phyloP scores from a whole-genome alignment of 2,888 invertebrate genomes.

The Chydorus sphaericus region DNA sequence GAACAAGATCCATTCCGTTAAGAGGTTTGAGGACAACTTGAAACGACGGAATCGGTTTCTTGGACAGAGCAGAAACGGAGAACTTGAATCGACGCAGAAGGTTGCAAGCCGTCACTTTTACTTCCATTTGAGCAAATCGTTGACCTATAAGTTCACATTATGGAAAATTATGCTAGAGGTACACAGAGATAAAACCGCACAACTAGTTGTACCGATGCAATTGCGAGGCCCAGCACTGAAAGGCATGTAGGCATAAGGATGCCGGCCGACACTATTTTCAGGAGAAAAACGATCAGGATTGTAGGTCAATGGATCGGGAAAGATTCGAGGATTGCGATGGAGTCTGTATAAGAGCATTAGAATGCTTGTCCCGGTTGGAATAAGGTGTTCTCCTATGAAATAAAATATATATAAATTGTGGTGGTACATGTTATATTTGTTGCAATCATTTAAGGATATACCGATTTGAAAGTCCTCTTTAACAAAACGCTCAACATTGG shows the following conservation, averaged over 20 bases:
- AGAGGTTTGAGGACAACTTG: not conserved
- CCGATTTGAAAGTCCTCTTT: not conserved
- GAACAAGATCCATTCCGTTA: not conserved
- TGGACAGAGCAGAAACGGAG: not conserved
- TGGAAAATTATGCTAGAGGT: no score
- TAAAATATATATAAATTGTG: no score
- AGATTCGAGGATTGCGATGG: conserved; percentile 7
- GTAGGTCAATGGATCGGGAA: conserved; percentile 2
- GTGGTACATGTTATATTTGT: no score
- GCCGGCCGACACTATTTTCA: not conserved
- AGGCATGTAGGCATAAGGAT: conserved; percentile 13
- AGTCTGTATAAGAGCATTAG: not conserved
- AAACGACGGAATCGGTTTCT: not conserved
- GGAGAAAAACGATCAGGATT: conserved; percentile 7
- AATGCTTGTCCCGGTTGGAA: conserved; percentile 9
- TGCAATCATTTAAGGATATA: not conserved
- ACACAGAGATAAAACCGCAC: no score
- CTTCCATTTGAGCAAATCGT: conserved; percentile 19
- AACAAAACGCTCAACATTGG: not conserved
- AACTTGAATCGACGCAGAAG: conserved; percentile 14
- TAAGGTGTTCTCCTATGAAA: conserved; percentile 9
- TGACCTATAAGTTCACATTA: conserved; percentile 14
- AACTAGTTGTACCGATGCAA: conserved; percentile 9
- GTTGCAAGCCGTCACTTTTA: conserved; percentile 17
- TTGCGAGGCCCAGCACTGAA: conserved; percentile 14